Percentiles rank a stretch among this genome's conserved stretches.
Evolutionary conservation across 2,888 invertebrate genomes (phyloP).

Genomic region (Hyposoter dolosus): DNA sequence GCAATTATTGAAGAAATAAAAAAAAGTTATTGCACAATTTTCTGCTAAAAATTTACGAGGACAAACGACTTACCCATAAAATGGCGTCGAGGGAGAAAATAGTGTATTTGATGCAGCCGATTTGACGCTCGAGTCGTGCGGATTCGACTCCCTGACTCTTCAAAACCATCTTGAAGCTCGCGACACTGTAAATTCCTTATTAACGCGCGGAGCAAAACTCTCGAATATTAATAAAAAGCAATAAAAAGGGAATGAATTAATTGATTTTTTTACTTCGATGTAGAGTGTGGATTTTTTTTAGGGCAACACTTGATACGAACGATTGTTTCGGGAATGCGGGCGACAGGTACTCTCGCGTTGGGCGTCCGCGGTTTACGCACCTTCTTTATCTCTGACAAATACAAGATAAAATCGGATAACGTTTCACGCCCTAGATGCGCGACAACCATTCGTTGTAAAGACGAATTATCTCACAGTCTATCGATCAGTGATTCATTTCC

Average conservation of each 20-base stretch:
- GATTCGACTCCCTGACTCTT: constrained; percentile 85
- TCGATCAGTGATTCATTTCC: constrained; percentile 68
- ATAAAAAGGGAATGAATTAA: constrained; percentile 7
- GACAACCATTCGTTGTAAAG: constrained; percentile 56
- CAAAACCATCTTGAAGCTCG: constrained; percentile 73
- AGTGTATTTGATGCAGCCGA: constrained; percentile 92
- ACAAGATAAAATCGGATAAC: constrained; percentile 83
- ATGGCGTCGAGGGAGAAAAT: constrained; percentile 93
- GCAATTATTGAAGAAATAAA: not conserved
- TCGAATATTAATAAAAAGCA: not conserved
- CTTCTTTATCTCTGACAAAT: constrained; percentile 81
- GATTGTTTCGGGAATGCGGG: constrained; percentile 58
- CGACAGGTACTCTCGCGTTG: constrained; percentile 62
- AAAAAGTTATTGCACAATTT: not conserved
- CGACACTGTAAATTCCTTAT: not conserved
- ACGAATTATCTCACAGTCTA: constrained; percentile 59
- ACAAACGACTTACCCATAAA: constrained; percentile 89
- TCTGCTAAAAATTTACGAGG: constrained; percentile 7
- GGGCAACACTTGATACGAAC: constrained; percentile 32
- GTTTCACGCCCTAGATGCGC: constrained; percentile 78
- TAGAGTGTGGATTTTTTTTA: constrained; percentile 48
- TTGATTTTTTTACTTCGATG: constrained; percentile 4
- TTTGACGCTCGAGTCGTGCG: constrained; percentile 90
- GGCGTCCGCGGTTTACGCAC: constrained; percentile 54
- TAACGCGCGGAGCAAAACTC: not conserved